Percentiles rank a stretch among this genome's conserved stretches.
Evolutionary conservation across 2,888 invertebrate genomes (phyloP).

Genomic region (Acanthosepion esculentum): DNA sequence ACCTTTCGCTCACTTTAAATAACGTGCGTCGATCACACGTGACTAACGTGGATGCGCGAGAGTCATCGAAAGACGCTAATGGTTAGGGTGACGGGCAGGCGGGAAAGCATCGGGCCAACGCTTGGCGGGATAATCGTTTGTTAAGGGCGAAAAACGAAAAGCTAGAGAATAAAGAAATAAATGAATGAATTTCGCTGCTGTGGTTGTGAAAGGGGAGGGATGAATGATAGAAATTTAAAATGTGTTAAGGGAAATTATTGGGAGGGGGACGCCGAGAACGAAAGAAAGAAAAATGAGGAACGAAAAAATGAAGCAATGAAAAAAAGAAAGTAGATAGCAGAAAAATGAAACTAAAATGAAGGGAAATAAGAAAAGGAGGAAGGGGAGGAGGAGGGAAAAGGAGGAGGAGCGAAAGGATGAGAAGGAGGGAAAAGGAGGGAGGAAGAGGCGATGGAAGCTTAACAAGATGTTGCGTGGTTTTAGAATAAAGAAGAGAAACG

Average conservation of each 20-base stretch:
- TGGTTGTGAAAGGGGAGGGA: neutral
- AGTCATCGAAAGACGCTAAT: neutral
- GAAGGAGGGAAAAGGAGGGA: too few relatives aligned
- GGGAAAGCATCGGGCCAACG: neutral
- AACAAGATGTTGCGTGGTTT: too few relatives aligned
- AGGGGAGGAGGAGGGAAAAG: too few relatives aligned
- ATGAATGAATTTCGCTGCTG: neutral
- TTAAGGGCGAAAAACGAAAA: neutral
- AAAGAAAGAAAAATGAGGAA: too few relatives aligned
- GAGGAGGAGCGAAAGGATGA: too few relatives aligned
- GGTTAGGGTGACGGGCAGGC: neutral
- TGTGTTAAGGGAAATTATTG: neutral
- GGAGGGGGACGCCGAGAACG: neutral
- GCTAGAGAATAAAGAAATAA: neutral
- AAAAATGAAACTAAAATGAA: too few relatives aligned
- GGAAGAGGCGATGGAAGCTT: too few relatives aligned
- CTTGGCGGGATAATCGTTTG: conserved; percentile 9
- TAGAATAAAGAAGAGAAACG: too few relatives aligned
- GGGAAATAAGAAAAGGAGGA: too few relatives aligned
- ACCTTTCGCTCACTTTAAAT: conserved; percentile 17
- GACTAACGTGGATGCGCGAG: neutral
- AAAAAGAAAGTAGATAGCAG: too few relatives aligned
- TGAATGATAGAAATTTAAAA: neutral
- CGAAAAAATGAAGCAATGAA: too few relatives aligned
- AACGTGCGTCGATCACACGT: conserved; percentile 7